These are phyloP conservation scores for Hydraecia micacea DNA, from an alignment of 2,888 invertebrate species.

Conservation along the genomic window DNA sequence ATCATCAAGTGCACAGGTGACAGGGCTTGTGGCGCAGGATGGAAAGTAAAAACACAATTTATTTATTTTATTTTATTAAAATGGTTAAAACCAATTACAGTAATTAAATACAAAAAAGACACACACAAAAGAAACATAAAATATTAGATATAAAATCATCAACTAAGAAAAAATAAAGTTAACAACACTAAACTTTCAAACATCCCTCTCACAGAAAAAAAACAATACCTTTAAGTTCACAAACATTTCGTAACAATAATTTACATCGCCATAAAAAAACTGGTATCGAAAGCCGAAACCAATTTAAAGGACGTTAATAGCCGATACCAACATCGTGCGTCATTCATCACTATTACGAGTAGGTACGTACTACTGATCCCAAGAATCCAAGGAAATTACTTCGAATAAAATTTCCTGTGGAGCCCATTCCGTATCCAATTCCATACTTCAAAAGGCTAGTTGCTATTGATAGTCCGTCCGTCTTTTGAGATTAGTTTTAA, in stretches of 20 bases:
- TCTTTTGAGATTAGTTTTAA: slow-evolving; percentile 51
- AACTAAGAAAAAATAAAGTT: too few relatives aligned
- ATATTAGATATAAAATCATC: too few relatives aligned
- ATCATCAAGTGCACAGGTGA: too few relatives aligned
- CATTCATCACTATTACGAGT: slow-evolving; percentile 45
- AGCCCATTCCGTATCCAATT: slow-evolving; percentile 61
- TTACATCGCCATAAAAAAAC: background rate
- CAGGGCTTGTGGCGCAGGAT: too few relatives aligned
- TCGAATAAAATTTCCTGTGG: slow-evolving; percentile 66
- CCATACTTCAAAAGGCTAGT: slow-evolving; percentile 62
- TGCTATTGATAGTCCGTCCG: slow-evolving; percentile 48
- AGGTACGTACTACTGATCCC: slow-evolving; percentile 22
- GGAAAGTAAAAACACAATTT: too few relatives aligned
- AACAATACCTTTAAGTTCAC: too few relatives aligned
- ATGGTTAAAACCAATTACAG: too few relatives aligned
- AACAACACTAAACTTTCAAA: too few relatives aligned
- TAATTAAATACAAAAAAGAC: too few relatives aligned
- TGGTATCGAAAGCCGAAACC: slow-evolving; percentile 32
- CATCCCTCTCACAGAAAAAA: too few relatives aligned
- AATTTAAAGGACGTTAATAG: slow-evolving; percentile 13
- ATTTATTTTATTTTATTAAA: too few relatives aligned
- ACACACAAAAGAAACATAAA: too few relatives aligned
- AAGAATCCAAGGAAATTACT: slow-evolving; percentile 64
- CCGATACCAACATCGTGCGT: slow-evolving; percentile 54
- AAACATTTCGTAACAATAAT: background rate